phyloP scores from a whole-genome alignment of 2,797 vertebrate genomes.

The Lacerta bilineata region DNA sequence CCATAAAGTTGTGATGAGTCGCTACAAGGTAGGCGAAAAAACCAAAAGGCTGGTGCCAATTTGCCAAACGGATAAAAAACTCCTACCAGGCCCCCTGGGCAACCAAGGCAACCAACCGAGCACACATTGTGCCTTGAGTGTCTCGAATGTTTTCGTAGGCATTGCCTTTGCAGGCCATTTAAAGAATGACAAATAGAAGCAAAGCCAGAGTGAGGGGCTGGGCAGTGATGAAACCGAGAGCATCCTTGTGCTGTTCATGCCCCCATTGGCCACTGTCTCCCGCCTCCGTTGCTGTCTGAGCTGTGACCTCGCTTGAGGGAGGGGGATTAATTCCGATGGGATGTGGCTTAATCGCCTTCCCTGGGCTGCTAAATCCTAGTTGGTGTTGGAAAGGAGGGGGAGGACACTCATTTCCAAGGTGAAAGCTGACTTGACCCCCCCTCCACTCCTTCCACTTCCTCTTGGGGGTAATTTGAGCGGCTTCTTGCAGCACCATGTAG shows the following conservation, averaged over 20 bases:
- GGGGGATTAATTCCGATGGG: constrained; percentile 16
- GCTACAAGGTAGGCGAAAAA: too few relatives aligned
- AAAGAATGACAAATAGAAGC: background rate
- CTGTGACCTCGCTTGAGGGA: background rate
- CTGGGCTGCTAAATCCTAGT: constrained; percentile 13
- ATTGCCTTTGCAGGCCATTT: background rate
- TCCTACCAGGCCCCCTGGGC: too few relatives aligned
- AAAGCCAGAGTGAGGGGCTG: background rate
- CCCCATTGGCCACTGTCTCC: background rate
- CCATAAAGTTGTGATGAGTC: too few relatives aligned
- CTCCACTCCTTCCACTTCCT: background rate
- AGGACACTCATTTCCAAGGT: background rate
- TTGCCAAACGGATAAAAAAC: too few relatives aligned
- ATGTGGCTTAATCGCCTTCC: constrained; percentile 26
- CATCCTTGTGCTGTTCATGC: background rate
- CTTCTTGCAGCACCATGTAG: too few relatives aligned
- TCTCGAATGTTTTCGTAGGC: background rate
- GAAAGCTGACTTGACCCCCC: background rate
- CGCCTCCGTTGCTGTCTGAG: background rate
- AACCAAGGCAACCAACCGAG: too few relatives aligned
- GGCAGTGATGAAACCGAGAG: background rate
- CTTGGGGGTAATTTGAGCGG: background rate
- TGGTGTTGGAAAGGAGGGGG: background rate
- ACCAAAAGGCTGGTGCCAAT: too few relatives aligned
- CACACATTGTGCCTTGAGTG: background rate